phyloP scores from a whole-genome alignment of 2,113 vertebrate genomes.

The Etheostoma spectabile region DNA sequence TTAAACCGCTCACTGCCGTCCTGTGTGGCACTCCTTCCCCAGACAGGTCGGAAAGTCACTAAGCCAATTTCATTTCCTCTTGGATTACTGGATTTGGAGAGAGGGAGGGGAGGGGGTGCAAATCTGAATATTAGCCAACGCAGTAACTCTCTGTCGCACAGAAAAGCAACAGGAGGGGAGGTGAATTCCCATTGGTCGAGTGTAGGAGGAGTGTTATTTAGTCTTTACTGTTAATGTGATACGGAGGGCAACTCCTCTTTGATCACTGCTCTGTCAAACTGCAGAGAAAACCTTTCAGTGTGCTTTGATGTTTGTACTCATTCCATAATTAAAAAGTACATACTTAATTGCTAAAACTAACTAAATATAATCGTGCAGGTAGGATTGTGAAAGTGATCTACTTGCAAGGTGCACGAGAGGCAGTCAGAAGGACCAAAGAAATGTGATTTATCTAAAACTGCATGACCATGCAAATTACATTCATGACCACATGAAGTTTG shows the following conservation, averaged over 20 bases:
- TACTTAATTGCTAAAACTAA: too few species aligned
- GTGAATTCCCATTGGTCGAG: background rate
- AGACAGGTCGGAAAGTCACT: conserved; percentile 57
- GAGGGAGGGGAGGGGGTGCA: background rate
- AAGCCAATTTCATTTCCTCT: conserved; percentile 74
- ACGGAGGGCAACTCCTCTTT: background rate
- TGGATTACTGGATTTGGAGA: conserved; percentile 59
- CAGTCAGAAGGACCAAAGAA: background rate
- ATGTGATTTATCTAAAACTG: background rate
- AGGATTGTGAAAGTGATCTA: background rate
- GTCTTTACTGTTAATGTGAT: background rate
- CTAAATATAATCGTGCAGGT: background rate
- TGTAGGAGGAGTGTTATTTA: background rate
- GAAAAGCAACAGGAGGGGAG: background rate
- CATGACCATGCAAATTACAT: background rate
- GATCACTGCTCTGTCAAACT: background rate
- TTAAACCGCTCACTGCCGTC: conserved; percentile 60
- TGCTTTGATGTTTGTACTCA: background rate
- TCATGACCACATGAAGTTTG: background rate
- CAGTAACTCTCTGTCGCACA: background rate
- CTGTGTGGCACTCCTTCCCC: conserved; percentile 37
- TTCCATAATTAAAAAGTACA: background rate
- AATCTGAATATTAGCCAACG: conserved; percentile 21
- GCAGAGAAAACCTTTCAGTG: background rate
- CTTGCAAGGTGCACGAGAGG: background rate